Evolutionary conservation across 2,797 vertebrate genomes (phyloP), one percentile per base, ranked within the genome.

Genomic region (Oreochromis mossambicus): DNA sequence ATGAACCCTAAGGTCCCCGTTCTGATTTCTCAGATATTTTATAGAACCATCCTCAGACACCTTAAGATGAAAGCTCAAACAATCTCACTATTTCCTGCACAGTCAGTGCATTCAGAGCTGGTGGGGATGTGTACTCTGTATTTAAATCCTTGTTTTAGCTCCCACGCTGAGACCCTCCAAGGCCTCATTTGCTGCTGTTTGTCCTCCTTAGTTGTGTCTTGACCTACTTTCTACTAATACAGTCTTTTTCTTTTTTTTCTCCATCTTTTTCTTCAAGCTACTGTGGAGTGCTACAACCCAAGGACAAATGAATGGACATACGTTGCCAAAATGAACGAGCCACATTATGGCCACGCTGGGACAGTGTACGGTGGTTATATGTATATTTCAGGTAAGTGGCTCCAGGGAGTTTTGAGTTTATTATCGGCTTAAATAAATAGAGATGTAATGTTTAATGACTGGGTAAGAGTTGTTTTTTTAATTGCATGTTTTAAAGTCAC

Each of bases 201-300:
- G 94, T 95, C 94, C 92, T 95, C 90, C 89, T 95, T 93, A 91
- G 93, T 91, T 94, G 88, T 92, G 89, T 92, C 91, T 92, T 93
- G 94, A 92, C 94, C 94, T 92, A 95, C 95, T 95, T 96, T 93
- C 81, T 63, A 24, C 88, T 95, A 94, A 94, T 94, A 78, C 76
- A n/a, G 83, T 80, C 81, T 7, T 77, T 48, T 55, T 2, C 14
- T 3, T 17, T 79, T 76, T 50, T 80, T 76, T 82, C 5, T 73
- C n/a, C 38, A 46, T 55, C 1, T 1, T 63, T 85, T 85, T 76
- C 92, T 94, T 92, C 86, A 95, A 99, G 98, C 98, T 85, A 99
- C 98, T 17, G 98, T 99, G 89, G 98, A 99, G 94, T 99, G 98
- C 95, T 99, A 99, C 93, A 99, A 99, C 94, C 98, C 98, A 86